Conservation (phyloP, 2,113 vertebrate genomes). For the Gambusia affinis region DNA sequence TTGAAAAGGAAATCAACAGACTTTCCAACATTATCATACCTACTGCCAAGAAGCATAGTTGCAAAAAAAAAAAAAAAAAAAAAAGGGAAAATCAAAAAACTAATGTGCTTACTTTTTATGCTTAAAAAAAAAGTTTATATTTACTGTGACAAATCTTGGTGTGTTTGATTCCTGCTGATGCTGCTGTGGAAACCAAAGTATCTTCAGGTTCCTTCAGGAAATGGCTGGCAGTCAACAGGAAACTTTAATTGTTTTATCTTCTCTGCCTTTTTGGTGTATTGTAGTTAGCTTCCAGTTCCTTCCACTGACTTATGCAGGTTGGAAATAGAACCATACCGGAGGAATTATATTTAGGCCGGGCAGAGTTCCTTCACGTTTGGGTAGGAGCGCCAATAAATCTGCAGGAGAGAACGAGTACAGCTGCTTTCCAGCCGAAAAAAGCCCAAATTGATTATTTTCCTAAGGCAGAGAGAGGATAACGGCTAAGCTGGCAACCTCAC, state of each 20-base stretch:
- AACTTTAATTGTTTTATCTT: background rate
- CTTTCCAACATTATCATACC: background rate
- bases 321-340: slow-evolving; percentile 6
- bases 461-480: slow-evolving; percentile 53
- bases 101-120: too few species aligned
- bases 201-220: background rate
- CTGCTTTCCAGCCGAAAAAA: slow-evolving; percentile 53
- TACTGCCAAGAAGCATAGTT: background rate
- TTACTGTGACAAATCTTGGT: background rate
- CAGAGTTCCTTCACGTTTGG: slow-evolving; percentile 20
- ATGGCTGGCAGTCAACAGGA: background rate
- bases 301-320: background rate
- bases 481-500: slow-evolving; percentile 57
- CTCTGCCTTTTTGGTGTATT: background rate
- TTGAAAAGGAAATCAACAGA: background rate
- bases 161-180: background rate
- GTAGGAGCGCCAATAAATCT: slow-evolving; percentile 42
- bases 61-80: too few species aligned
- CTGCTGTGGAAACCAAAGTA: background rate
- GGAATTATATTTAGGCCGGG: slow-evolving; percentile 21
- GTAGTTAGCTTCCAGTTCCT: background rate
- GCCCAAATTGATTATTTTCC: slow-evolving; percentile 63
- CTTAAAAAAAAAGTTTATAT: background rate
- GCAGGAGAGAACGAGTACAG: slow-evolving; percentile 35
- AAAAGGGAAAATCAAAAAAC: background rate